These are phyloP conservation scores for Drosophila robusta DNA, from an alignment of 2,888 invertebrate genomes.

Conservation along the genomic window DNA sequence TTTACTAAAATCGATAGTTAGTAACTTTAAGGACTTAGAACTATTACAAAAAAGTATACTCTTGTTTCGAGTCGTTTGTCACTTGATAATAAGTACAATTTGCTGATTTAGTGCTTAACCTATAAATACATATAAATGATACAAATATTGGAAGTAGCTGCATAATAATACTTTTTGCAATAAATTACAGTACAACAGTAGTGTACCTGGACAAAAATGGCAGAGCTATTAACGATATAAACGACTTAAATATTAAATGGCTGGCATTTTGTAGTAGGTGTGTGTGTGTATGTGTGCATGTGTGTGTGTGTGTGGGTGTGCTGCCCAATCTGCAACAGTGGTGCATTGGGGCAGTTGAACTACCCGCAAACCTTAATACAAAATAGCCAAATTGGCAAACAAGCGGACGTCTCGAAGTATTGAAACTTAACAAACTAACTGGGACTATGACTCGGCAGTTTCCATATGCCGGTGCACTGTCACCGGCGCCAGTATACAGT, in stretches of 20 bases:
- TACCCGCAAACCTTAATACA: slow-evolving; percentile 39
- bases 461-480: slow-evolving; percentile 96
- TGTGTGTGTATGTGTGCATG: slow-evolving; percentile 15
- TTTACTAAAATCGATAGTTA: slow-evolving; percentile 69
- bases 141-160: slow-evolving; percentile 76
- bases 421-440: slow-evolving; percentile 56
- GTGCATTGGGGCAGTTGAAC: slow-evolving; percentile 61
- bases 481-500: slow-evolving; percentile 93
- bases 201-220: slow-evolving; percentile 65
- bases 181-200: slow-evolving; percentile 69
- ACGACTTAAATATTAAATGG: slow-evolving; percentile 58
- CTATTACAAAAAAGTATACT: slow-evolving; percentile 70
- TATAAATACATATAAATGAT: slow-evolving; percentile 52
- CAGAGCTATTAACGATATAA: slow-evolving; percentile 63
- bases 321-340: neutral
- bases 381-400: slow-evolving; percentile 75
- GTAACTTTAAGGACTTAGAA: slow-evolving; percentile 69
- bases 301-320: slow-evolving; percentile 5
- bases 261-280: slow-evolving; percentile 55
- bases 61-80: slow-evolving; percentile 41
- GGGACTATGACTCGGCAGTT: slow-evolving; percentile 86
- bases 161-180: slow-evolving; percentile 71
- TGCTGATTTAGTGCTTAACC: slow-evolving; percentile 61
- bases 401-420: slow-evolving; percentile 61
- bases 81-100: slow-evolving; percentile 69